Evolutionary conservation across 2,113 vertebrate genomes (phyloP).

Genomic region (Oceanodroma tethys): DNA sequence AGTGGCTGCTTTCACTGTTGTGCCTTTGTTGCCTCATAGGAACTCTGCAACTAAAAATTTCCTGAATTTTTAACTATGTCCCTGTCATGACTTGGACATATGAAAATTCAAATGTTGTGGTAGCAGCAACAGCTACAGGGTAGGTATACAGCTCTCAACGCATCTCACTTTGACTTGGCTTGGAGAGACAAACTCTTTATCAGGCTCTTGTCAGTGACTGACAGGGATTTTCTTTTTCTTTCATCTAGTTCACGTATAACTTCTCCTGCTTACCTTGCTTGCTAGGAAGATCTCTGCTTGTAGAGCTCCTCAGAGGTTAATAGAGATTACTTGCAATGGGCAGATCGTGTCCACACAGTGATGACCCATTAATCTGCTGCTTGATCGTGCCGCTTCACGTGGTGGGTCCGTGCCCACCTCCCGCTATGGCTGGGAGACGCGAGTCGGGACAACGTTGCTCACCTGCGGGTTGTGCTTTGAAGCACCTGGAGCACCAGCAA

Average conservation of each 20-base stretch:
- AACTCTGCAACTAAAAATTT: not conserved
- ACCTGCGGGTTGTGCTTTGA: fast-evolving
- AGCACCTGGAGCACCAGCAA: not conserved
- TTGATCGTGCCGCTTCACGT: fast-evolving
- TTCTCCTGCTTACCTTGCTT: not conserved
- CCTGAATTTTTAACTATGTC: not conserved
- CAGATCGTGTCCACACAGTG: not conserved
- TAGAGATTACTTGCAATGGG: no score
- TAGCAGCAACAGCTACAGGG: not conserved
- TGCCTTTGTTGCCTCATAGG: not conserved
- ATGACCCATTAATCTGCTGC: fast-evolving
- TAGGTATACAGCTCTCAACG: fast-evolving
- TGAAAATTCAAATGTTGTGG: not conserved
- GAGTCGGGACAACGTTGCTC: fast-evolving
- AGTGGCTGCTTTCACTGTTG: not conserved
- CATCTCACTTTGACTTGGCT: not conserved
- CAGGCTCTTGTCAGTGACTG: not conserved
- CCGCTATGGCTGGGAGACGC: fast-evolving
- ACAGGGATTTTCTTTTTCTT: not conserved
- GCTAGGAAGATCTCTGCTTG: not conserved
- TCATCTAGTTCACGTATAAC: not conserved
- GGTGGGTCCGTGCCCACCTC: not conserved
- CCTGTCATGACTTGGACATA: not conserved
- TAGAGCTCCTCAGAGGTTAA: not conserved
- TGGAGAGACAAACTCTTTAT: not conserved